Evolutionary conservation across 2,888 invertebrate genomes (phyloP).

Genomic region (Proisotoma minuta): DNA sequence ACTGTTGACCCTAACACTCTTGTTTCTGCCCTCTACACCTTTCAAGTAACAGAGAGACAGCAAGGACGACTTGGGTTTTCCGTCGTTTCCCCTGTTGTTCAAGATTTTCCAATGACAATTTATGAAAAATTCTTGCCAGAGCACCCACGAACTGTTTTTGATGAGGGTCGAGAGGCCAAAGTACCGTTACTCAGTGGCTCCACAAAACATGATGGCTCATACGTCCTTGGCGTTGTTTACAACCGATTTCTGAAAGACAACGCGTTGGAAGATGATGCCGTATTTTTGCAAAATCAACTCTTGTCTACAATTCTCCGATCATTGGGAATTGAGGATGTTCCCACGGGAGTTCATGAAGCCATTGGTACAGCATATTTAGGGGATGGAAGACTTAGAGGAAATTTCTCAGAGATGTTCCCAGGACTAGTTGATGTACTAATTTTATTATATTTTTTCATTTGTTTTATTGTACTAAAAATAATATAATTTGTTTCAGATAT

Average conservation of each 20-base stretch:
- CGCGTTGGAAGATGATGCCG: slow-evolving; percentile 17
- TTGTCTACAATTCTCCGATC: slow-evolving; percentile 34
- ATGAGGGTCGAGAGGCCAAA: slow-evolving; percentile 32
- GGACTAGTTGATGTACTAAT: slow-evolving; percentile 57
- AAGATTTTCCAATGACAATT: slow-evolving; percentile 18
- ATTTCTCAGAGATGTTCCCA: slow-evolving; percentile 53
- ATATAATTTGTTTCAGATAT: too few species aligned
- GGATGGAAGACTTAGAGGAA: slow-evolving; percentile 50
- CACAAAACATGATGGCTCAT: slow-evolving; percentile 48
- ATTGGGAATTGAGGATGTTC: slow-evolving; percentile 51
- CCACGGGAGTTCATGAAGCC: slow-evolving; percentile 52
- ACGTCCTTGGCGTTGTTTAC: slow-evolving; percentile 42
- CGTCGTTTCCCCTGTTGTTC: slow-evolving; percentile 37
- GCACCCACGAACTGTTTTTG: slow-evolving; percentile 34
- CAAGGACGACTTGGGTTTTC: slow-evolving; percentile 42
- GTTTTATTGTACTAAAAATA: too few species aligned
- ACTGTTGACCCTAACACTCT: slow-evolving; percentile 6
- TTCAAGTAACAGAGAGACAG: slow-evolving; percentile 36
- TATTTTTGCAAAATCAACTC: slow-evolving; percentile 34
- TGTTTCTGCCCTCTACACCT: slow-evolving; percentile 19
- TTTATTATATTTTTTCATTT: too few species aligned
- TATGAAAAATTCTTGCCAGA: slow-evolving; percentile 30
- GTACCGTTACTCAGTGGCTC: slow-evolving; percentile 47
- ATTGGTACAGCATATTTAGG: slow-evolving; percentile 52
- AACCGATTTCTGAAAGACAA: slow-evolving; percentile 34